Evolutionary conservation across 2,113 vertebrate genomes (phyloP), one percentile per base, ranked within the genome.

Genomic region (Tichodroma muraria): DNA sequence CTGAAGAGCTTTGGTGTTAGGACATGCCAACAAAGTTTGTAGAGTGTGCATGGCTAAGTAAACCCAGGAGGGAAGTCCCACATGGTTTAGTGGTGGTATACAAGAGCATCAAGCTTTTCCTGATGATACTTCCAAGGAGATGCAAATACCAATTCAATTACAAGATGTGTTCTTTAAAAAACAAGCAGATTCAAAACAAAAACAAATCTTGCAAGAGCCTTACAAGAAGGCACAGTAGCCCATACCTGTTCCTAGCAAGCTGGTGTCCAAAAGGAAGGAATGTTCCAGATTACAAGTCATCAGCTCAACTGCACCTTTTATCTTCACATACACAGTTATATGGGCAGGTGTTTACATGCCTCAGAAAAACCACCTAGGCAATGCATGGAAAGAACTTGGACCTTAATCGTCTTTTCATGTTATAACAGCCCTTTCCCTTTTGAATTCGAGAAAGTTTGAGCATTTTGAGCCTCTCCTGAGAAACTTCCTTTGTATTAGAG

Each of bases 401-500:
- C 94, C 83, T 87, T 95, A 93, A 75, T 95, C 57, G 85, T 87
- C 80, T 94, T 81, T 96, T 96, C 89, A 40, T 93, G 94, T 96
- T 89, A 13, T 89, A 95, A 93, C 95, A 95, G 54, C 63, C 79
- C 81, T 87, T 96, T 83, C 19, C 73, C 54, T 88, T 80, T 71
- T 83, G 77, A 80, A 84, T 94, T 78, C 0, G 1, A 60, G 76
- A 88, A 70, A 60, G 52, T 81, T 64, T 77, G 76, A 80, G 59
- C 37, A 33, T 85, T 91, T 91, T 56, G 42, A 90, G 50, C 59
- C 38, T 92, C 59, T 70, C 24, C 35, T 82, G 65, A 59, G 82
- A 85, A 88, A 27, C 18, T 11, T 42, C 33, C 25, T 80, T 82
- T 79, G 28, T 80, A 15, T 66, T 88, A 68, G 47, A 59, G 56